Base-by-base conservation (phyloP, 2,113 vertebrate genomes). In the Python bivittatus region DNA sequence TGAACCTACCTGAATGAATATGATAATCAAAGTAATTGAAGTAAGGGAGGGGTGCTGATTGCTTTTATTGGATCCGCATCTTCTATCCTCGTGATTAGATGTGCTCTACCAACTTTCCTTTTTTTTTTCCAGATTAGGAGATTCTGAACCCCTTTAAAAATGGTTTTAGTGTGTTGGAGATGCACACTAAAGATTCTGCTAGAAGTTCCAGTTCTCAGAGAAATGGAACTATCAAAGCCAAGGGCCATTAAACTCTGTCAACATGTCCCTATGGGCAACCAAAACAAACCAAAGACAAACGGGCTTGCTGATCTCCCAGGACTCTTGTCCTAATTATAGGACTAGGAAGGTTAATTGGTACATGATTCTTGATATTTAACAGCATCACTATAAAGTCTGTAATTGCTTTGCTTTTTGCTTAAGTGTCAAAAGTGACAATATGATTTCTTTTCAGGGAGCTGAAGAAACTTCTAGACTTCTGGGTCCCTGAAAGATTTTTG, bases 311-410 rank as follows among this genome's bases (percentile, higher is more conserved):
- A 38, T 86, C 13, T 54, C 84, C 48, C 11, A 86, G 58, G 84
- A 38, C 48, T 68, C 60, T 64, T 54, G 29, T 68, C 22, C 48
- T 68, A 54, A 68, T 86, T 91, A 86, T 86, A 86, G 20, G 58
- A n/a, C 22, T 54, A 68, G n/a, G 48, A 86, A 86, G 90, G 90
- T 91, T 91, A 91, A 91, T 91, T 58, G 58, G 22, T 54, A 54
- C 84, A 53, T 68, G 58, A 60, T 42, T 52, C 58, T 64, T 91
- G n/a, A 54, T 86, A 86, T 53, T 23, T 25, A 54, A 33, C 48
- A 38, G 15, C 29, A 61, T 29, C 48, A 54, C 64, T 52, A 68
- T 38, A 52, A 33, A 3, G 17, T 54, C 25, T 91, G 11, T 64
- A 64, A 42, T 86, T 86, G 58, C 27, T 91, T 68, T 86, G 29